Conservation (phyloP, 2,113 vertebrate species). For the Chaetura pelagica region DNA sequence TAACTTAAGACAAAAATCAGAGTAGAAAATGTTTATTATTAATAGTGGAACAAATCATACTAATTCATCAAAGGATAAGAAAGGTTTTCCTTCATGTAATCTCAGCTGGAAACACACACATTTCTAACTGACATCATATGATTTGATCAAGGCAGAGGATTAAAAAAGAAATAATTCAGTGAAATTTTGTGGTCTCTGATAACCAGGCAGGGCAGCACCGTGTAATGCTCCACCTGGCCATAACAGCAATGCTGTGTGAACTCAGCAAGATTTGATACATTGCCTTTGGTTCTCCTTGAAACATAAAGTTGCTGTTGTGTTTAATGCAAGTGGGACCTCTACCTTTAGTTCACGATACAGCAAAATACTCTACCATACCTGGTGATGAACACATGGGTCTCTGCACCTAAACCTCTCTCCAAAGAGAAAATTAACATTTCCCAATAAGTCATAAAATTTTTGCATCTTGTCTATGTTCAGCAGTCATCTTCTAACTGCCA, state of each 20-base stretch:
- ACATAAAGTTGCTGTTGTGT: background rate
- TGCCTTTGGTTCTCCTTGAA: background rate
- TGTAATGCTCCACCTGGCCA: background rate
- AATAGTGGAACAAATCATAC: background rate
- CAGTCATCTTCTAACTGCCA: background rate
- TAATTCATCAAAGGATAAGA: background rate
- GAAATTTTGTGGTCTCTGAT: background rate
- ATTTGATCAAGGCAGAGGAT: background rate
- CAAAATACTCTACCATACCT: background rate
- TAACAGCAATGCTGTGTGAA: background rate
- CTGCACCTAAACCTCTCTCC: background rate
- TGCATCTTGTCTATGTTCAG: background rate
- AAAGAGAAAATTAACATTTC: background rate
- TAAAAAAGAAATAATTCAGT: background rate
- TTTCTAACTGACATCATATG: background rate
- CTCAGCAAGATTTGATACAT: background rate
- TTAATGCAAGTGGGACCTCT: slow-evolving; percentile 14
- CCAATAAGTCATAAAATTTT: background rate
- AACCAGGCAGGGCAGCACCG: background rate
- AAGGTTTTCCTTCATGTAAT: background rate
- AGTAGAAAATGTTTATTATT: background rate
- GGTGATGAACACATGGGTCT: background rate
- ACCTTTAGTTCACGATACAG: background rate
- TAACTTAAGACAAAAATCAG: background rate
- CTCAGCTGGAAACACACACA: background rate